These are phyloP conservation scores for Macrochelys suwanniensis DNA, from an alignment of 2,797 vertebrate genomes.

Conservation along the genomic window DNA sequence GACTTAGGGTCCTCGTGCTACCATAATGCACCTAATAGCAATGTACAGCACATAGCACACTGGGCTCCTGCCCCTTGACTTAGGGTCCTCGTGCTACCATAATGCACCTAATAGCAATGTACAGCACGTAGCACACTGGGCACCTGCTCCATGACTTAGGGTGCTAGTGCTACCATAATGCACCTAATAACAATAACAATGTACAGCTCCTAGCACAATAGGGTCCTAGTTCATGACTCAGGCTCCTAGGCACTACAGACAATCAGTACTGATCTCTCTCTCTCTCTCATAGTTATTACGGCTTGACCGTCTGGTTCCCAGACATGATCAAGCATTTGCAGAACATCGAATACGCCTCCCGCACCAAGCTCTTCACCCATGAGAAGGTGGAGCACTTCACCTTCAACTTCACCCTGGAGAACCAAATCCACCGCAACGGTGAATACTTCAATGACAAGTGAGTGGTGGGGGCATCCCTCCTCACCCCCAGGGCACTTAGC, in stretches of 20 bases:
- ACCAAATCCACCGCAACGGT: conserved; percentile 94
- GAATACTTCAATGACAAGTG: conserved; percentile 98
- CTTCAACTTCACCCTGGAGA: conserved; percentile 98
- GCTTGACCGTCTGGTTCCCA: conserved; percentile 97
- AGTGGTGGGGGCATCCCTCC: not conserved
- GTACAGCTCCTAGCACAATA: not conserved
- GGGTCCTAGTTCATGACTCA: not conserved
- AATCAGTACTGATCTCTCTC: not conserved
- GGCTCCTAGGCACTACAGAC: not conserved
- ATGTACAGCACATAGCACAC: not conserved
- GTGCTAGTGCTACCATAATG: not conserved
- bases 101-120: too few relatives aligned
- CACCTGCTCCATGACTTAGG: too few relatives aligned
- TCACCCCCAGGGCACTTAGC: not conserved
- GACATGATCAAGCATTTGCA: conserved; percentile 99
- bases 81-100: too few relatives aligned
- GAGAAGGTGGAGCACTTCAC: conserved; percentile 94
- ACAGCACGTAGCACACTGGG: too few relatives aligned
- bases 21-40: too few relatives aligned
- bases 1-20: too few relatives aligned
- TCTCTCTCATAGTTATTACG: conserved; percentile 89
- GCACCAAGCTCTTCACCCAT: conserved; percentile 93
- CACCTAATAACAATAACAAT: not conserved
- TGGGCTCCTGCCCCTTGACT: too few relatives aligned
- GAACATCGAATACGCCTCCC: conserved; percentile 91